phyloP scores from a whole-genome alignment of 2,113 vertebrate species.

The Sigmodon hispidus region DNA sequence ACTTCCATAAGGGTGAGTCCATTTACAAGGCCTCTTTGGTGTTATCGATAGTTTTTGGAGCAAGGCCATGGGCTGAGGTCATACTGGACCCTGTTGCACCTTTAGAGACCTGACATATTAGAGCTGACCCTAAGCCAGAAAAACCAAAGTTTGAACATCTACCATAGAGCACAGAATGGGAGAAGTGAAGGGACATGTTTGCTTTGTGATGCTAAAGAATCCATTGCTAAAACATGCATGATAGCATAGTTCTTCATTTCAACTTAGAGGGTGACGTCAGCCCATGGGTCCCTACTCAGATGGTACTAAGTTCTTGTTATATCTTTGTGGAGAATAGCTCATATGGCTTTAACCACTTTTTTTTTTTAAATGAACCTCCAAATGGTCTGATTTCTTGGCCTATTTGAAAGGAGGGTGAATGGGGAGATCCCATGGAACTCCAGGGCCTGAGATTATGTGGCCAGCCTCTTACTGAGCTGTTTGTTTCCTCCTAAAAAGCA shows the following conservation, averaged over 20 bases:
- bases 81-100: background rate
- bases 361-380: background rate
- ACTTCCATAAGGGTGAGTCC: conserved; percentile 79
- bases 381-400: background rate
- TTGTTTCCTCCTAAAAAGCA: background rate
- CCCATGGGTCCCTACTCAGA: background rate
- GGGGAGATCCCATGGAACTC: background rate
- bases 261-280: background rate
- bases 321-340: background rate
- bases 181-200: background rate
- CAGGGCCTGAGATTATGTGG: background rate
- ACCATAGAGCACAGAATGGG: fast-evolving
- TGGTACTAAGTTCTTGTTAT: background rate
- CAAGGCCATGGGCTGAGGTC: background rate
- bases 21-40: background rate
- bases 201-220: background rate
- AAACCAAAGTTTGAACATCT: background rate
- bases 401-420: too few relatives aligned
- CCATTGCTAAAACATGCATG: background rate
- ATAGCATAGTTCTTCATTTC: background rate
- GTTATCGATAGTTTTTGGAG: background rate
- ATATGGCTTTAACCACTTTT: background rate
- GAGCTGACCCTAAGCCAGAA: background rate
- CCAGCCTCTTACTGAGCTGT: background rate
- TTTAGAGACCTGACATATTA: background rate